Evolutionary conservation across 1,140 invertebrate species (phyloP).

Genomic region (Spodoptera litura): DNA sequence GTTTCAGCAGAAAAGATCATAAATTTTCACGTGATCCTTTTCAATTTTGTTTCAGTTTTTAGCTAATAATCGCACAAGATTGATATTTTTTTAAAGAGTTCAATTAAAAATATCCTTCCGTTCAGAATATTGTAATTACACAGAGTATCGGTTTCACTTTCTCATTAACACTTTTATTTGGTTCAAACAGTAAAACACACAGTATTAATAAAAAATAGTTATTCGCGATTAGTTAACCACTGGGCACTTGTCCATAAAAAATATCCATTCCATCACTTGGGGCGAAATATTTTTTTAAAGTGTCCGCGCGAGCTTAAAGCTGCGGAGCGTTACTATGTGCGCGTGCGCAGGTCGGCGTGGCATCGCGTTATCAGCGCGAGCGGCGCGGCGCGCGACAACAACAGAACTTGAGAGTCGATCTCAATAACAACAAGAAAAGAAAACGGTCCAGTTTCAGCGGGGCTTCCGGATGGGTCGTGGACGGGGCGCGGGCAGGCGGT

Average conservation of each 20-base stretch:
- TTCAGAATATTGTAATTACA: constrained; percentile 51
- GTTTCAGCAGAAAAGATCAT: constrained; percentile 48
- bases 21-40: constrained; percentile 45
- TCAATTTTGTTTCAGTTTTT: constrained; percentile 40
- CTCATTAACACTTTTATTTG: constrained; percentile 56
- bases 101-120: constrained; percentile 57
- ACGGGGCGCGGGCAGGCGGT: constrained; percentile 68
- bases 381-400: constrained; percentile 83
- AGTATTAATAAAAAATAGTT: constrained; percentile 55
- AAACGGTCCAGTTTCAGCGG: constrained; percentile 86
- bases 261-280: constrained; percentile 76
- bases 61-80: constrained; percentile 48
- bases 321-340: constrained; percentile 65
- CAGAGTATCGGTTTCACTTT: constrained; percentile 68
- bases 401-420: constrained; percentile 83
- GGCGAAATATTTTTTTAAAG: constrained; percentile 57
- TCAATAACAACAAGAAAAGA: constrained; percentile 86
- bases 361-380: constrained; percentile 84
- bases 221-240: constrained; percentile 56
- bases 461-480: constrained; percentile 82
- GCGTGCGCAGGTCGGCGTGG: constrained; percentile 78
- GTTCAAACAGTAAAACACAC: constrained; percentile 57
- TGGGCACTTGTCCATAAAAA: constrained; percentile 58
- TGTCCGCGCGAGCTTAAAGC: constrained; percentile 75
- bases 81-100: constrained; percentile 46